Conservation (phyloP, 1,140 invertebrate genomes). For the Pogonognathellus flavescens region DNA sequence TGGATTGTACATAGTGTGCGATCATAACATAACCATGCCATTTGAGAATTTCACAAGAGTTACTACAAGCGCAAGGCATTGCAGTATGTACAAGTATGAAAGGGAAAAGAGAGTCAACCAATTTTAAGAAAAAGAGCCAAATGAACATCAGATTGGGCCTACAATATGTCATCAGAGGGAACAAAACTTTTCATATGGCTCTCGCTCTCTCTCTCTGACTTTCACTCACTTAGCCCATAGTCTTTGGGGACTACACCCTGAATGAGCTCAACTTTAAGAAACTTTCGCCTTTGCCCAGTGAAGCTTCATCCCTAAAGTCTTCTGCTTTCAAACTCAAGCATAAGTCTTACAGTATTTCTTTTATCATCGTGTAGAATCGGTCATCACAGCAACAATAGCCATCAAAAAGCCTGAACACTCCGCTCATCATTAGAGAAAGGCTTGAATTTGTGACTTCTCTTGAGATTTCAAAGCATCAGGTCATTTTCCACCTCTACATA, state of each 20-base stretch:
- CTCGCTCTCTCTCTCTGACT: conserved; percentile 21
- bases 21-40: neutral
- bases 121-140: conserved; percentile 52
- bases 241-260: conserved; percentile 42
- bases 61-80: neutral
- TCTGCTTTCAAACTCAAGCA: conserved; percentile 21
- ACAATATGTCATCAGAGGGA: conserved; percentile 52
- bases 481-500: neutral
- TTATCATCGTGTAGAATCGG: conserved; percentile 32
- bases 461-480: conserved; percentile 11
- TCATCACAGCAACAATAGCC: conserved; percentile 39
- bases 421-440: neutral
- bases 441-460: neutral
- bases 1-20: conserved; percentile 12
- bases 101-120: conserved; percentile 10
- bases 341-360: conserved; percentile 35
- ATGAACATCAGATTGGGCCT: conserved; percentile 52
- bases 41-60: conserved; percentile 23
- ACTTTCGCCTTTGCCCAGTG: conserved; percentile 39
- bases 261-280: conserved; percentile 46
- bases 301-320: conserved; percentile 43
- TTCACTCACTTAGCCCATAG: neutral
- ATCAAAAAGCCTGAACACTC: conserved; percentile 31
- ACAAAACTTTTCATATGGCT: conserved; percentile 53
- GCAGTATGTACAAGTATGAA: neutral